phyloP scores from a whole-genome alignment of 1,140 invertebrate species.

The Rhagoletis pomonella region DNA sequence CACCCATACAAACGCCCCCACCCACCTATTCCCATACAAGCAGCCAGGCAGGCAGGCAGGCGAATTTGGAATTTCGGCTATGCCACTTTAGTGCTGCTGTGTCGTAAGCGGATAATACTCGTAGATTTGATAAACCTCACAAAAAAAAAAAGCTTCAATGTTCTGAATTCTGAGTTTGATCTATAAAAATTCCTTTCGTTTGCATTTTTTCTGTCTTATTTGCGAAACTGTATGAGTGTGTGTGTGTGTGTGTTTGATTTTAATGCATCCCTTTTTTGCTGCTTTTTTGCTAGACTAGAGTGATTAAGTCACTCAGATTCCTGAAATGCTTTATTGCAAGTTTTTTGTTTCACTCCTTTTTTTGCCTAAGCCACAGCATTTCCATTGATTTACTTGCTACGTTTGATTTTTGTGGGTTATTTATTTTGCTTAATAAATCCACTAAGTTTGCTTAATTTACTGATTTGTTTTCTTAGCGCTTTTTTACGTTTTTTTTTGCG shows the following conservation, averaged over 20 bases:
- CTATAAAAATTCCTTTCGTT: neutral
- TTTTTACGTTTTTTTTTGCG: neutral
- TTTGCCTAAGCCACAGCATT: neutral
- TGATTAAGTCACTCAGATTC: slow-evolving; percentile 2
- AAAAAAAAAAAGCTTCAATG: neutral
- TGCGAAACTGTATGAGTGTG: neutral
- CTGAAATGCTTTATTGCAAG: neutral
- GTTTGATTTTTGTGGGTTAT: neutral
- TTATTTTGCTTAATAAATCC: neutral
- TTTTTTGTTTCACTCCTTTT: neutral
- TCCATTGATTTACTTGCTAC: neutral
- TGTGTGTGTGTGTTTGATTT: neutral
- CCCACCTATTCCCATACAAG: neutral
- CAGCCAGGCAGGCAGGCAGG: neutral
- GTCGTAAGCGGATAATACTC: slow-evolving; percentile 12
- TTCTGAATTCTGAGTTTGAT: neutral
- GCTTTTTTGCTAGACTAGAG: no score
- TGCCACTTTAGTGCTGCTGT: neutral
- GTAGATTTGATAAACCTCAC: slow-evolving; percentile 12
- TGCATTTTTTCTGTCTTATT: neutral
- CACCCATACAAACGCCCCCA: neutral
- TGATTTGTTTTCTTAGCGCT: slow-evolving; percentile 1
- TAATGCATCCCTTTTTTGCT: neutral
- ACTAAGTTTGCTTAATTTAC: slow-evolving; percentile 3
- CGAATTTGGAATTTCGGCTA: neutral